Conservation (phyloP, 2,888 invertebrate species). For the Diaprepes abbreviatus region DNA sequence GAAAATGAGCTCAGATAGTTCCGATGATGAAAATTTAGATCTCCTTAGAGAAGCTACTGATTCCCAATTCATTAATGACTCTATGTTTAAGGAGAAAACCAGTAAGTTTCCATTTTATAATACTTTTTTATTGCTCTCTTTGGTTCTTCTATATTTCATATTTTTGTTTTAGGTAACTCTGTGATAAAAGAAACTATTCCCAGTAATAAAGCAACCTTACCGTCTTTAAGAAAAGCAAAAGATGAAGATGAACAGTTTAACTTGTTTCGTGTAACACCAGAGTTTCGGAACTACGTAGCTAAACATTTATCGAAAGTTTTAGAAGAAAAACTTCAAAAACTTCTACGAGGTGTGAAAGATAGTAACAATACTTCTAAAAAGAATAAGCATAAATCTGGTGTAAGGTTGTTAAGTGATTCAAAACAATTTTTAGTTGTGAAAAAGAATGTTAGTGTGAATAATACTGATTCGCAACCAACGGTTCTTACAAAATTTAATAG, state of each 20-base stretch:
- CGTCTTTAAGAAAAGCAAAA: conserved; percentile 55
- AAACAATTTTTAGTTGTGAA: conserved; percentile 62
- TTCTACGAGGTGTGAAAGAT: conserved; percentile 26
- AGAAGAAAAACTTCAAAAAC: conserved; percentile 62
- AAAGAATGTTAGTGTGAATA: conserved; percentile 18
- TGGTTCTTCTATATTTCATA: background rate
- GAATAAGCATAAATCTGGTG: conserved; percentile 43
- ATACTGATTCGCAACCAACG: background rate
- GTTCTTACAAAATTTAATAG: background rate
- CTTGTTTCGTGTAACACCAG: conserved; percentile 69
- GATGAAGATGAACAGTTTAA: conserved; percentile 71
- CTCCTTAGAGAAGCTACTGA: conserved; percentile 69
- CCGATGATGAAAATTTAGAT: conserved; percentile 63
- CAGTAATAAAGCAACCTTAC: conserved; percentile 26
- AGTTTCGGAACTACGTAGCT: conserved; percentile 70
- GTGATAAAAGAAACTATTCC: conserved; percentile 22
- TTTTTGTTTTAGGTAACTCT: conserved; percentile 28
- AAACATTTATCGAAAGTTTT: conserved; percentile 70
- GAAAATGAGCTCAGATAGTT: conserved; percentile 61
- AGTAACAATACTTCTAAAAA: conserved; percentile 31
- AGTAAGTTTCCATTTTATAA: conserved; percentile 46
- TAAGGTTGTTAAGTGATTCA: conserved; percentile 60
- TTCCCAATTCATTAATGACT: conserved; percentile 67
- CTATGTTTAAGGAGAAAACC: conserved; percentile 56
- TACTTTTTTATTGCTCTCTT: background rate